Percentiles rank a stretch among this genome's conserved stretches.
phyloP scores from a whole-genome alignment of 2,113 vertebrate genomes.

The Microcebus lehilahytsara region DNA sequence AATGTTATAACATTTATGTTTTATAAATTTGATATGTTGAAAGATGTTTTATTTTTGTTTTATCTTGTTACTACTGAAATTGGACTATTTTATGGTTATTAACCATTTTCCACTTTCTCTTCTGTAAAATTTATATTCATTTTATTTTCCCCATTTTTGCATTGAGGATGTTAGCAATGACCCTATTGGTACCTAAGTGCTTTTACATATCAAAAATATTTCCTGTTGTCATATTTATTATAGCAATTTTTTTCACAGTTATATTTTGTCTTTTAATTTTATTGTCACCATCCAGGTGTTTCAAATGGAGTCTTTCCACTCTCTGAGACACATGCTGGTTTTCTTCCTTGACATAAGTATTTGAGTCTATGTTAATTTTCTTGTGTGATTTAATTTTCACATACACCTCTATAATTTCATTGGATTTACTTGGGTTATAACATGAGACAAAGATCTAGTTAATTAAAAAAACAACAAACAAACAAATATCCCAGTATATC shows the following conservation, averaged over 20 bases:
- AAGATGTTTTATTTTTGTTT: neutral
- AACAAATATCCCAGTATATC: fast-evolving
- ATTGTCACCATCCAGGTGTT: neutral
- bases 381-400: neutral
- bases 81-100: neutral
- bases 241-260: neutral
- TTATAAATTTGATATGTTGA: neutral
- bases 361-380: neutral
- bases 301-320: neutral
- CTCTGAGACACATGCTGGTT: neutral
- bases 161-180: fast-evolving
- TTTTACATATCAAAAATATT: neutral
- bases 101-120: neutral
- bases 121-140: neutral
- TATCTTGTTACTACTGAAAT: neutral
- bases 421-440: neutral
- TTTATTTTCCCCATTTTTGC: neutral
- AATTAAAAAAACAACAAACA: neutral
- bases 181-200: neutral
- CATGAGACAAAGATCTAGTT: neutral
- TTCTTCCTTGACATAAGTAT: neutral
- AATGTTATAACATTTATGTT: neutral
- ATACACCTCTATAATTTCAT: neutral
- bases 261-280: neutral
- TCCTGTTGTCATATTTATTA: neutral